These are phyloP conservation scores for Hydropotes inermis DNA, from an alignment of 2,113 vertebrate genomes.

Conservation along the genomic window DNA sequence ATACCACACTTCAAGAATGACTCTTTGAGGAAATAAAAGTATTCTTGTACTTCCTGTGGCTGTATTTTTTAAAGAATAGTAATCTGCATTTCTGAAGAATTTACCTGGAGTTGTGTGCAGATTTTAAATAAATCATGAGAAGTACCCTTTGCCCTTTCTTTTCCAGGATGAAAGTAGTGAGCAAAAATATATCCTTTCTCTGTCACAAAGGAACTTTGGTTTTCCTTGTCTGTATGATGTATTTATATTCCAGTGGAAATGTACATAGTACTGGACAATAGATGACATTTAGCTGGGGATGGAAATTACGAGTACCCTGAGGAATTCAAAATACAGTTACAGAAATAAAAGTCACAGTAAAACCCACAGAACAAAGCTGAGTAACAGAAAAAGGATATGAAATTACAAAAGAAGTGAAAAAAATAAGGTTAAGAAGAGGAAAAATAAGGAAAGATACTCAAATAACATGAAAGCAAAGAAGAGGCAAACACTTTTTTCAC, in stretches of 20 bases:
- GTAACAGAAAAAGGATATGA: not conserved
- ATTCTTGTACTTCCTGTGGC: constrained; percentile 13
- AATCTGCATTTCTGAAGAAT: constrained; percentile 16
- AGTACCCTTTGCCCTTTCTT: constrained; percentile 35
- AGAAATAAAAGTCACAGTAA: not conserved
- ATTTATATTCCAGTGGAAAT: not conserved
- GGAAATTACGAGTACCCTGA: not conserved
- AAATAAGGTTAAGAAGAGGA: not conserved
- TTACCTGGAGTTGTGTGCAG: constrained; percentile 8
- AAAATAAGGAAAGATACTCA: not conserved
- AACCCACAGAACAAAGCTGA: not conserved
- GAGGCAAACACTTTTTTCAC: not conserved
- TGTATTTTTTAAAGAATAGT: constrained; percentile 32
- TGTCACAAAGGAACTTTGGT: not conserved
- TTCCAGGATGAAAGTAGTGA: constrained; percentile 8
- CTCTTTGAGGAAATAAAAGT: not conserved
- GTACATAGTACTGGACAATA: not conserved
- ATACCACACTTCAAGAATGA: not conserved
- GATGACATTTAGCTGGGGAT: not conserved
- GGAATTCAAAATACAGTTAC: not conserved
- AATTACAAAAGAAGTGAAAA: not conserved
- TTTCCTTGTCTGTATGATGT: constrained; percentile 9
- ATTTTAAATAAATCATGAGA: constrained; percentile 43
- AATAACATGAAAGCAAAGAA: not conserved
- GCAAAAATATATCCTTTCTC: not conserved